These are phyloP conservation scores for Schizopygopsis malacanthus DNA, from an alignment of 2,797 vertebrate species.

Conservation along the genomic window DNA sequence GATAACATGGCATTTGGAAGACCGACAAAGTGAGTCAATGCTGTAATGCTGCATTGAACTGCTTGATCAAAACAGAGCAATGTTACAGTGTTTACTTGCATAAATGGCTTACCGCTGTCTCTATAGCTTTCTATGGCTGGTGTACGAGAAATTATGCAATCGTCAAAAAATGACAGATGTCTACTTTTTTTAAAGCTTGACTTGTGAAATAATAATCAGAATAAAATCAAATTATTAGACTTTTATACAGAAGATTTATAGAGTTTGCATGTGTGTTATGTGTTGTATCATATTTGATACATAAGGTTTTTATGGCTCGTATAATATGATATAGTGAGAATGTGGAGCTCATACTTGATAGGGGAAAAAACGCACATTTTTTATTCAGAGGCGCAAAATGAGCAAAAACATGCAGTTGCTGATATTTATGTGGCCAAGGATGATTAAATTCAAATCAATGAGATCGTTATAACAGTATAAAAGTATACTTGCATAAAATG, in stretches of 20 bases:
- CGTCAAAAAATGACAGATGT: not conserved
- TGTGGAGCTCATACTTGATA: not conserved
- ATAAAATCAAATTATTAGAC: not conserved
- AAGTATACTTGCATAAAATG: not conserved
- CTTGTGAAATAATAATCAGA: too few species aligned
- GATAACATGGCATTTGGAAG: slow-evolving; percentile 98
- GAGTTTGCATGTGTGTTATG: not conserved
- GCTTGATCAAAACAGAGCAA: not conserved
- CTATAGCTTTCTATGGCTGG: not conserved
- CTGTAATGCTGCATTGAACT: not conserved
- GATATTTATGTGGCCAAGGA: too few species aligned
- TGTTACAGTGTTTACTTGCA: not conserved
- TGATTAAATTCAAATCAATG: too few species aligned
- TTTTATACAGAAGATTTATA: not conserved
- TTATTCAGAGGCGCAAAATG: too few species aligned
- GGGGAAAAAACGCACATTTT: too few species aligned
- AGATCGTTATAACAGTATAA: too few species aligned
- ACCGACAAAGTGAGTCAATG: slow-evolving; percentile 90
- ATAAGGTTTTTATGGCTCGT: not conserved
- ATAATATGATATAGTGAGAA: not conserved
- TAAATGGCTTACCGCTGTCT: not conserved
- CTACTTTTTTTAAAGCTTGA: not conserved
- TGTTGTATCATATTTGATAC: not conserved
- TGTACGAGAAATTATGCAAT: not conserved
- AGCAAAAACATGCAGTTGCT: too few species aligned